Evolutionary conservation across 35 echinoderm and acorn worm genomes (phyloP), one percentile per base, ranked within the genome.

Genomic region (Chiridota heheva): DNA sequence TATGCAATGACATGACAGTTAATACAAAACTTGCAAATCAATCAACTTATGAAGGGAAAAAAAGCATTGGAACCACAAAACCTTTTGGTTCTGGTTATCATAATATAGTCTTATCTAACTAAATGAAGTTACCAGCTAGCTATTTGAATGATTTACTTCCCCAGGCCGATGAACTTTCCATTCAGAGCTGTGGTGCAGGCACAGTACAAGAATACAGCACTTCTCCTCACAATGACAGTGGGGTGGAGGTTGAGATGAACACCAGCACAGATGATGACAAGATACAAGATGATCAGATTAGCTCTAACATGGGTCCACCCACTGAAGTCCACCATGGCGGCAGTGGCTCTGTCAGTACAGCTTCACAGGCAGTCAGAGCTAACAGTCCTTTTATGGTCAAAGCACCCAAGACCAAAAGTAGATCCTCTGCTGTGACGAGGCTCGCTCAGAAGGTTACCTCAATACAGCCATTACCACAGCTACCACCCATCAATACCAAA

Each of bases 201-300:
- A 78, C 20, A 1, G 70, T 42, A 1, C 85, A 78, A 49, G 90
- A 92, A n/a, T 92, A 87, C 90, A 92, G 93, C 71, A 80, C 77
- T 61, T 97, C 93, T 5, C 93, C 93, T 4, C 93, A 97, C 80
- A 91, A 97, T 41, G 93, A 97, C 73, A 97, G 93, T 65, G 93
- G 93, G 4, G 93, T 97, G 7, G 93, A 97, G 43, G 93, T 97
- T 2, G 93, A 97, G 56, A 96, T 96, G 91, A 96, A 89, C 73
- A 96, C 87, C 3, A 78, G 55, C 67, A 90, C 90, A 37, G 84
- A 89, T 31, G 93, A 97, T 38, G 86, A 91, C 60, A 82, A 86
- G 26, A 96, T 97, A 33, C 88, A 91, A 67, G 93, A 97, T 35
- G 78, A 97, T 67, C 86, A 90, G 46, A 89, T 96, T 58, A 90